Evolutionary conservation across 2,797 vertebrate species (phyloP).

Genomic region (Megalops cyprinoides): DNA sequence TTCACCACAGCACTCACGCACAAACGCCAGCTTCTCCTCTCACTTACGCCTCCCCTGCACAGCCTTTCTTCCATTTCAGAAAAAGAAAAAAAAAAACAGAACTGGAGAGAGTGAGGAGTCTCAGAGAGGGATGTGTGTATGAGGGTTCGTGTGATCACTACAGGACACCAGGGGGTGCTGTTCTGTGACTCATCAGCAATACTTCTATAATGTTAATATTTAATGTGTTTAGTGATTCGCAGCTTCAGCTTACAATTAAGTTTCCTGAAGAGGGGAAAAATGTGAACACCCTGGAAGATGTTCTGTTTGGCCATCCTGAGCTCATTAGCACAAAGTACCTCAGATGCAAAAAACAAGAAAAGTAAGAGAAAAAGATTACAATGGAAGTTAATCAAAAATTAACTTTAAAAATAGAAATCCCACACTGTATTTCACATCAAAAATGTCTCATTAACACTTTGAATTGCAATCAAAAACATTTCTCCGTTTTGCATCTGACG

Average conservation of each 20-base stretch:
- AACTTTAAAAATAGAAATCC: neutral
- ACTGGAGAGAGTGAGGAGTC: neutral
- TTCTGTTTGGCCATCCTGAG: constrained; percentile 33
- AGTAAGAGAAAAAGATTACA: too few species aligned
- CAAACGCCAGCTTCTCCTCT: neutral
- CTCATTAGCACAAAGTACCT: constrained; percentile 37
- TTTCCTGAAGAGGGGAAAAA: neutral
- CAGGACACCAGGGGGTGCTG: neutral
- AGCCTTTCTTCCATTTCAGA: neutral
- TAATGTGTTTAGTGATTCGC: neutral
- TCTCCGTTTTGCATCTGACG: neutral
- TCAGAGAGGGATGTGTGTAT: neutral
- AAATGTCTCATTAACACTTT: constrained; percentile 4
- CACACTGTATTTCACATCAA: neutral
- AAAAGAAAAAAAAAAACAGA: neutral
- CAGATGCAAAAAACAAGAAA: neutral
- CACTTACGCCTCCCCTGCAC: neutral
- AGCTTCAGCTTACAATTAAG: neutral
- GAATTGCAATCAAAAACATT: neutral
- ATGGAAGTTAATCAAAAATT: neutral
- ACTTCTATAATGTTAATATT: neutral
- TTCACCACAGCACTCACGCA: neutral
- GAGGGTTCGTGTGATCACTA: neutral
- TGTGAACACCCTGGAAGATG: neutral
- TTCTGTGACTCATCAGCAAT: neutral